Conservation (phyloP, 2,113 vertebrate species). For the Cardinalis cardinalis region DNA sequence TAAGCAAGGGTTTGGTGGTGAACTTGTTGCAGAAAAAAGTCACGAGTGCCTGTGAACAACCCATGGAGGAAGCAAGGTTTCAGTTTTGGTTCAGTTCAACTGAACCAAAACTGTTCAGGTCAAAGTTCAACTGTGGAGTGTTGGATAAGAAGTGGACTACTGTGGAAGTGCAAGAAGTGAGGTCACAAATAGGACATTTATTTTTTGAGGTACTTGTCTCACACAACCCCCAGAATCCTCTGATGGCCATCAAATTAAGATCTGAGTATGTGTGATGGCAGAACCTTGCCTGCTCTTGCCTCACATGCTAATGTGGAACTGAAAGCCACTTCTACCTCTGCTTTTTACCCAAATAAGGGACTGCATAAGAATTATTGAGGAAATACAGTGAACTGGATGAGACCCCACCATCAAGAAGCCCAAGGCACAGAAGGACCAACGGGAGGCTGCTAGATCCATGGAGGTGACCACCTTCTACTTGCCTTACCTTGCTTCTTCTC, state of each 20-base stretch:
- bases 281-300: background rate
- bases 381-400: background rate
- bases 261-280: accelerated
- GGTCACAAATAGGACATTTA: background rate
- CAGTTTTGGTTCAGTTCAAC: background rate
- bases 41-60: background rate
- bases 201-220: background rate
- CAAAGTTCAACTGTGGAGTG: background rate
- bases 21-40: background rate
- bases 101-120: background rate
- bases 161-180: background rate
- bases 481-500: background rate
- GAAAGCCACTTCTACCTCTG: background rate
- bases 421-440: background rate
- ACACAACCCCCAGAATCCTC: background rate
- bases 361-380: background rate
- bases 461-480: background rate
- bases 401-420: background rate
- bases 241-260: accelerated
- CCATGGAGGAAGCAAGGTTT: background rate
- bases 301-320: background rate
- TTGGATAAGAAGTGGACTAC: background rate
- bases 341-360: background rate
- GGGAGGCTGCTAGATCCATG: background rate
- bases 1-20: background rate